Conservation (phyloP, 2,888 invertebrate species). For the Drosophila birchii region DNA sequence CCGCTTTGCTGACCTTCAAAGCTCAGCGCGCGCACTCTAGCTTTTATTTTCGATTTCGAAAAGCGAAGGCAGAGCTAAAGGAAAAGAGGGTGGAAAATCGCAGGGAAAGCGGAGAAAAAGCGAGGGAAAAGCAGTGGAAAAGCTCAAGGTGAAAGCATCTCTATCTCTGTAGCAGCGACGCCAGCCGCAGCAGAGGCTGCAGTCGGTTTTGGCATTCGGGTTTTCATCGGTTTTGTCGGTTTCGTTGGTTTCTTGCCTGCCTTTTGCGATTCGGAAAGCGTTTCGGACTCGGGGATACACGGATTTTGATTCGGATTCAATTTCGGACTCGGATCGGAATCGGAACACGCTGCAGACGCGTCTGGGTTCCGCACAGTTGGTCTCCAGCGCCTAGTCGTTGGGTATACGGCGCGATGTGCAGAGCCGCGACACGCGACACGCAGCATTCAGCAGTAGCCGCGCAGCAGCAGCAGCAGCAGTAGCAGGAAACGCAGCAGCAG, state of each 20-base stretch:
- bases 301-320: slow-evolving; percentile 58
- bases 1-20: slow-evolving; percentile 33
- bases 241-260: slow-evolving; percentile 1
- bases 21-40: slow-evolving; percentile 14
- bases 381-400: slow-evolving; percentile 84
- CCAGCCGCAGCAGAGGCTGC: slow-evolving; percentile 15
- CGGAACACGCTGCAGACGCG: slow-evolving; percentile 27
- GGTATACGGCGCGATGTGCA: slow-evolving; percentile 84
- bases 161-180: slow-evolving; percentile 8
- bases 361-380: slow-evolving; percentile 51
- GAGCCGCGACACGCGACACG: slow-evolving; percentile 81
- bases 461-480: slow-evolving; percentile 45
- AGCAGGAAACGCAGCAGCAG: slow-evolving; percentile 24
- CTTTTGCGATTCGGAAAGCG: slow-evolving; percentile 49
- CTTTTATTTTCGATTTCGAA: slow-evolving; percentile 27
- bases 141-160: slow-evolving; percentile 77
- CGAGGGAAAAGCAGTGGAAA: slow-evolving; percentile 36
- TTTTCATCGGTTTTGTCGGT: background rate
- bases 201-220: slow-evolving; percentile 18
- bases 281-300: slow-evolving; percentile 32
- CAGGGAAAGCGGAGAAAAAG: slow-evolving; percentile 65
- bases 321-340: slow-evolving; percentile 32
- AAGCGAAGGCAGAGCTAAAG: too few relatives aligned
- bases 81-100: slow-evolving; percentile 20
- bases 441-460: slow-evolving; percentile 52